These are phyloP conservation scores for Epinotia demarniana DNA, from an alignment of 2,888 invertebrate genomes.

Conservation along the genomic window DNA sequence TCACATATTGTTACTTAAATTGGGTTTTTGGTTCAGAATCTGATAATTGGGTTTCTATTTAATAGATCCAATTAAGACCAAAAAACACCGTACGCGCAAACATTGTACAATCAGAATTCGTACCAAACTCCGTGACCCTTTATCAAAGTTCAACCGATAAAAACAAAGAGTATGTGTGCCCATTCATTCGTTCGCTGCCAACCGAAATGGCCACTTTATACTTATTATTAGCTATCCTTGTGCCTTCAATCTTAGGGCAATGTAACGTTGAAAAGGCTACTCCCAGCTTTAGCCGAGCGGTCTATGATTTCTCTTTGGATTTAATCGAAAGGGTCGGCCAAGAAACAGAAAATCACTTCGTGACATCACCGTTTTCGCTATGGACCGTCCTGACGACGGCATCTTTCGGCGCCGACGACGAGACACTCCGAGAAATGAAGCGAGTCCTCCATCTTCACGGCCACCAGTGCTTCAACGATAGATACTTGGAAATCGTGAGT, in stretches of 20 bases:
- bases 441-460: constrained; percentile 61
- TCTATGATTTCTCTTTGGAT: constrained; percentile 59
- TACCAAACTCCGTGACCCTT: constrained; percentile 40
- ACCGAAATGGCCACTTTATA: constrained; percentile 51
- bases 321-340: constrained; percentile 54
- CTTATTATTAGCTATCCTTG: constrained; percentile 47
- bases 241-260: constrained; percentile 55
- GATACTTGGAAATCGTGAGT: constrained; percentile 63
- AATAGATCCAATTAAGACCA: not conserved
- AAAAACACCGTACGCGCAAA: constrained; percentile 19
- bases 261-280: constrained; percentile 56
- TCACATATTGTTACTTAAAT: not conserved
- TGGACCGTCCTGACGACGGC: constrained; percentile 69
- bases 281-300: constrained; percentile 55
- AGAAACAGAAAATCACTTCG: constrained; percentile 72
- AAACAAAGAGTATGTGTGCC: constrained; percentile 17
- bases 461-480: constrained; percentile 67
- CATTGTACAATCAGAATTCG: constrained; percentile 30
- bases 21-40: not conserved
- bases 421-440: constrained; percentile 63
- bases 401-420: constrained; percentile 66
- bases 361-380: constrained; percentile 67
- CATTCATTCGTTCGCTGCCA: constrained; percentile 35
- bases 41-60: not conserved
- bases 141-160: constrained; percentile 43